A percentile compares a stretch with the other conserved stretches of the same genome.
Evolutionary conservation across 2,797 vertebrate species (phyloP).

Genomic region (Hydrocynus forskahlii): DNA sequence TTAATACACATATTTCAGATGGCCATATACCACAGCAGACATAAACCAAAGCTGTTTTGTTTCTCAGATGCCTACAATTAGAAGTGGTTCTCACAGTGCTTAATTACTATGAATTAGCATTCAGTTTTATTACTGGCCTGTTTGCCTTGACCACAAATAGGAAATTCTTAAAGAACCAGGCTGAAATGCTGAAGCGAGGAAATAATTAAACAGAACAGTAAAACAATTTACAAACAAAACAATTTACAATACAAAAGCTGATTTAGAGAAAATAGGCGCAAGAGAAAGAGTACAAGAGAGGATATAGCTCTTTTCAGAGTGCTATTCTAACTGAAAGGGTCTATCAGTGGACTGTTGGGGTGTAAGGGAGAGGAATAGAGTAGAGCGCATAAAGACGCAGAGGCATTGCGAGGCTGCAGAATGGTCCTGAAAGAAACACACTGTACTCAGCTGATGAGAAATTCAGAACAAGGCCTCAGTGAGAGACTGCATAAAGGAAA

Average conservation of each 20-base stretch:
- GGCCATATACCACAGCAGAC: not conserved
- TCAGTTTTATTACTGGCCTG: conserved; percentile 3
- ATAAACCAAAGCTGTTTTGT: conserved; percentile 35
- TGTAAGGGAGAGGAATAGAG: conserved; percentile 25
- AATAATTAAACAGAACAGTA: conserved; percentile 28
- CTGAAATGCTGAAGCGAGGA: conserved; percentile 32
- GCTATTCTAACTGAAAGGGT: conserved; percentile 22
- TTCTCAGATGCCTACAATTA: conserved; percentile 16
- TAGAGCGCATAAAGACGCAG: conserved; percentile 24
- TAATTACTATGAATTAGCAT: conserved; percentile 27
- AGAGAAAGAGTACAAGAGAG: conserved; percentile 25
- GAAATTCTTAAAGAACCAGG: conserved; percentile 19
- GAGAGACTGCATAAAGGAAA: conserved; percentile 32
- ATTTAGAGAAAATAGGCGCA: not conserved
- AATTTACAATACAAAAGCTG: conserved; percentile 21
- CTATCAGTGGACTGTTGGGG: conserved; percentile 25
- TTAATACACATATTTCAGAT: conserved; percentile 30
- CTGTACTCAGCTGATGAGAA: conserved; percentile 49
- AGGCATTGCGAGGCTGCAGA: conserved; percentile 38
- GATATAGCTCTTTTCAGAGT: conserved; percentile 16
- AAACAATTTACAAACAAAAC: conserved; percentile 32
- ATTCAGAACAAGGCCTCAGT: conserved; percentile 39
- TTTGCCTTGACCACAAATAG: conserved; percentile 30
- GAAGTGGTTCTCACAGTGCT: conserved; percentile 23
- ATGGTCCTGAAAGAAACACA: conserved; percentile 37